A percentile compares a stretch with the other conserved stretches of the same genome.
These are phyloP conservation scores for Alloscopus bannaensis DNA, from an alignment of 2,888 invertebrate species.

Conservation along the genomic window DNA sequence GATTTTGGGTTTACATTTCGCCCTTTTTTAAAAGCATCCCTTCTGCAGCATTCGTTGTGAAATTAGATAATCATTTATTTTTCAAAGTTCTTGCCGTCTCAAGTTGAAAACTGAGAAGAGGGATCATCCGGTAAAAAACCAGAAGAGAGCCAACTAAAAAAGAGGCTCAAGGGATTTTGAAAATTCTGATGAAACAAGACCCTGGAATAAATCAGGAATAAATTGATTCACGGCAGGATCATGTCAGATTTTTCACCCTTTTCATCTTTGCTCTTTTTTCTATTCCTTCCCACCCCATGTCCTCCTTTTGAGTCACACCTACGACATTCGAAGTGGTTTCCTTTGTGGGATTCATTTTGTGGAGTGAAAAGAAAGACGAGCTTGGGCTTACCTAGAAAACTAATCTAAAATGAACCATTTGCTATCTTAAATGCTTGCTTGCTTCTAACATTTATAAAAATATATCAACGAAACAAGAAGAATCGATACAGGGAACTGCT, in stretches of 20 bases:
- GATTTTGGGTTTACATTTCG: neutral
- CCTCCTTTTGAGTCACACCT: slow-evolving; percentile 1
- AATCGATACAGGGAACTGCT: too few relatives aligned
- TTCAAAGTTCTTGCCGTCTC: too few relatives aligned
- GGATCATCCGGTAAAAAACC: slow-evolving; percentile 7
- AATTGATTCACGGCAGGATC: slow-evolving; percentile 58
- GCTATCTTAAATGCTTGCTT: slow-evolving; percentile 57
- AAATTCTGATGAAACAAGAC: slow-evolving; percentile 49
- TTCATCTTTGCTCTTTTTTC: slow-evolving; percentile 14
- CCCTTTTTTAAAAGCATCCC: neutral
- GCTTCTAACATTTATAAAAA: too few relatives aligned
- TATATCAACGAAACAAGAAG: too few relatives aligned
- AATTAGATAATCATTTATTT: slow-evolving; percentile 45
- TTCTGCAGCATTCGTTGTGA: slow-evolving; percentile 4
- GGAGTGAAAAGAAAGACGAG: neutral
- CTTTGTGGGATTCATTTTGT: too few relatives aligned
- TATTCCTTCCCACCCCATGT: neutral
- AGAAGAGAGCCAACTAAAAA: neutral
- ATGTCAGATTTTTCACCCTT: slow-evolving; percentile 40
- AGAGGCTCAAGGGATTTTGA: slow-evolving; percentile 24
- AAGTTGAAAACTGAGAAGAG: too few relatives aligned
- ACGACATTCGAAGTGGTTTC: too few relatives aligned
- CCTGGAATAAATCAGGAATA: slow-evolving; percentile 54
- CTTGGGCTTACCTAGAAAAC: slow-evolving; percentile 2
- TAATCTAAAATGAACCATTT: slow-evolving; percentile 53